A percentile compares a stretch with the other conserved stretches of the same genome.
Conservation (phyloP, 2,113 vertebrate genomes). For the Globicephala melas region DNA sequence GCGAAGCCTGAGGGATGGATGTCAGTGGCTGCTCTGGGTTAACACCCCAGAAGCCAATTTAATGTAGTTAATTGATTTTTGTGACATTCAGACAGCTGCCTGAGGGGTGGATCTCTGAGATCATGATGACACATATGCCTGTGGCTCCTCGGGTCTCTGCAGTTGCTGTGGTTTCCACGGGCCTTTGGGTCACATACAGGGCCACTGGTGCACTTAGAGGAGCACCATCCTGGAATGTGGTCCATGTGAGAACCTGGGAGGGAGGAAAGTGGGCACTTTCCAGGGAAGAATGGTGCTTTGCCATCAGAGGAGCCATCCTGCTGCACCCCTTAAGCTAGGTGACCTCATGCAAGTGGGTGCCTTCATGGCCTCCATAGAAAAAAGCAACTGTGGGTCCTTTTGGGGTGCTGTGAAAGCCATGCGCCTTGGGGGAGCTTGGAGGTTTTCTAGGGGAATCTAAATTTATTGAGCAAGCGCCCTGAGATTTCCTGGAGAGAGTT, state of each 20-base stretch:
- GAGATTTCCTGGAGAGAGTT: neutral
- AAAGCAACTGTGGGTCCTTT: neutral
- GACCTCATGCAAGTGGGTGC: neutral
- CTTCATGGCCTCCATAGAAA: neutral
- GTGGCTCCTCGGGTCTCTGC: neutral
- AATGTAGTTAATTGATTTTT: conserved; percentile 34
- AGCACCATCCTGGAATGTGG: fast-evolving
- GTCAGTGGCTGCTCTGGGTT: neutral
- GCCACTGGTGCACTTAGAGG: neutral
- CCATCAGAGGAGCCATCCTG: neutral
- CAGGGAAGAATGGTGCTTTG: neutral
- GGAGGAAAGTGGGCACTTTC: neutral
- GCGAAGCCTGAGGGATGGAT: neutral
- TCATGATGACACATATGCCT: conserved; percentile 13
- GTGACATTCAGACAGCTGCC: neutral
- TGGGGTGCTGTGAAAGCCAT: neutral
- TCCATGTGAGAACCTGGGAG: neutral
- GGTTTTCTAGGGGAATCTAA: neutral
- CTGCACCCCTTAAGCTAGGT: neutral
- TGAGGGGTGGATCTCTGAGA: neutral
- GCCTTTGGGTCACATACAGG: neutral
- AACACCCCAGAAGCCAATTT: conserved; percentile 40
- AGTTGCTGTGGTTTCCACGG: neutral
- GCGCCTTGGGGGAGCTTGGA: neutral
- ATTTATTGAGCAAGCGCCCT: neutral